Base-by-base conservation (phyloP, 2,113 vertebrate species). In the Sturnus vulgaris region DNA sequence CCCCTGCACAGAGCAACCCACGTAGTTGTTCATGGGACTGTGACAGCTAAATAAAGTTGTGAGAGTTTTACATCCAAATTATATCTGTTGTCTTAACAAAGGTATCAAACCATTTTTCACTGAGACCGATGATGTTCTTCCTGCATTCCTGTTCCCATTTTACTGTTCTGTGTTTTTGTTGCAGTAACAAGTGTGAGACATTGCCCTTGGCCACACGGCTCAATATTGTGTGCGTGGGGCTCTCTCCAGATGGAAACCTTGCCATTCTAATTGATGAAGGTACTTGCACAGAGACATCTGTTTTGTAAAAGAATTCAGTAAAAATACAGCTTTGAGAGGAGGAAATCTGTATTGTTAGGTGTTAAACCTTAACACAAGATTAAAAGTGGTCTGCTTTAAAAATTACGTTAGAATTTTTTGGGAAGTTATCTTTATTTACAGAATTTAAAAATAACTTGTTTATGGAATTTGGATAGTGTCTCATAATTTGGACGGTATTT, bases 201-300 rank as follows among this genome's bases (percentile, higher is more conserved):
- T 90, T 99, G 31, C 99, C 99, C 0, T 12, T 99, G 88, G 98
- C 98, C 75, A 98, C 99, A 0, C 97, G 96, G 5, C 99, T 99
- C 95, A 99, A 99, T 60, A 98, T 99, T 25, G 97, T 94, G 5
- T 99, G 99, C 2, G 98, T 99, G 66, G 99, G 98, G 27, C 96
- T 99, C 40, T 99, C 99, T 76, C 99, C 99, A 1, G 98, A 99
- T 37, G 99, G 99, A 70, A 98, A 92, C 61, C 96, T 99, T 23
- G 99, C 99, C 22, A 97, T 99, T 40, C 81, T 99, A 1, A 96
- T 99, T 7, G 99, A 99, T 86, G 99, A 99, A 99, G 99, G 99
- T 99, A 96, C 56, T 61, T 23, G 14, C 10, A 4, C 9, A 35
- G 12, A 65, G 24, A 12, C 1, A 0, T 44, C 49, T 61, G 5